Evolutionary conservation across 1,140 invertebrate genomes (phyloP).

Genomic region (Druon quercuslanigerum): DNA sequence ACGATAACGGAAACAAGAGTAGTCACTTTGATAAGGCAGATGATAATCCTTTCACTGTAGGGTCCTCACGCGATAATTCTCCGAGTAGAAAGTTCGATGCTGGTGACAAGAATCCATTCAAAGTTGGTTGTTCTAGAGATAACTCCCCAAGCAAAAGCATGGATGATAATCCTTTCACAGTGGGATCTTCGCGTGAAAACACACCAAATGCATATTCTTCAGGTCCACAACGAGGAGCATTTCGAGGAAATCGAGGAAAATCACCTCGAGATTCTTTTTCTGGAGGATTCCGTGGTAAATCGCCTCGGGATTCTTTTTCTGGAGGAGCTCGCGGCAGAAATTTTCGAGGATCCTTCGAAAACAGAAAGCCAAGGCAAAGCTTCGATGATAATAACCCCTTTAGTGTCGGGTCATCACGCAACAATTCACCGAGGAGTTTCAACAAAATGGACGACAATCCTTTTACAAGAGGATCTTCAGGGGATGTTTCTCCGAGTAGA

Average conservation of each 20-base stretch:
- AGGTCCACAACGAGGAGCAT: too few relatives aligned
- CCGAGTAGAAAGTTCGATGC: constrained; percentile 58
- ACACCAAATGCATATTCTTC: too few relatives aligned
- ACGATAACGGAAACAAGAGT: constrained; percentile 51
- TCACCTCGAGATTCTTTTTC: too few relatives aligned
- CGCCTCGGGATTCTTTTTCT: not conserved
- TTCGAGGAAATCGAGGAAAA: too few relatives aligned
- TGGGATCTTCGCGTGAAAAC: constrained; percentile 41
- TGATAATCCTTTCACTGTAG: constrained; percentile 35
- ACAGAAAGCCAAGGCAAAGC: not conserved
- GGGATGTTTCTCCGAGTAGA: not conserved
- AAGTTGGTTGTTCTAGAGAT: not conserved
- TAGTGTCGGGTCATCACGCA: not conserved
- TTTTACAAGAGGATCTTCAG: too few relatives aligned
- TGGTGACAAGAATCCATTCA: constrained; percentile 35
- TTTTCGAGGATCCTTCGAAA: not conserved
- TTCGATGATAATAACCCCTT: constrained; percentile 6
- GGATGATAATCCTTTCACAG: constrained; percentile 19
- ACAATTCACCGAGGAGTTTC: too few relatives aligned
- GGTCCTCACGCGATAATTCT: constrained; percentile 44
- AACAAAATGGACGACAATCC: too few relatives aligned
- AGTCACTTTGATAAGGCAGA: not conserved
- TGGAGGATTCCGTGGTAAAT: too few relatives aligned
- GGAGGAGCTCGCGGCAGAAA: not conserved
- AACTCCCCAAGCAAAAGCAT: not conserved